phyloP scores from a whole-genome alignment of 2,888 invertebrate genomes.

The Amphipoea oculea region DNA sequence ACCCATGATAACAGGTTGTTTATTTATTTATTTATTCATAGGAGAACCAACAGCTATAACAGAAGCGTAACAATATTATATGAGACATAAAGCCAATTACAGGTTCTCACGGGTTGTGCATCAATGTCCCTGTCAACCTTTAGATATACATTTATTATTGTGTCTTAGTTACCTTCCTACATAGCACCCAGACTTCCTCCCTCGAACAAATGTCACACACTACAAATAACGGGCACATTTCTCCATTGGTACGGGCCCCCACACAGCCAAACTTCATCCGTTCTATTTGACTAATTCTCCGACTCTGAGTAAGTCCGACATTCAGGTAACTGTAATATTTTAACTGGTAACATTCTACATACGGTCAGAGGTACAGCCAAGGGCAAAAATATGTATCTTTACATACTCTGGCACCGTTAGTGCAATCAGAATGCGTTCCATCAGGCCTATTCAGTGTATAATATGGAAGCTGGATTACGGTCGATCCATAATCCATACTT shows the following conservation, averaged over 20 bases:
- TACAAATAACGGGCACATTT: conserved; percentile 7
- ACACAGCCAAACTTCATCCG: conserved; percentile 67
- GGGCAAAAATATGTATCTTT: background rate
- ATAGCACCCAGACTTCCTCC: background rate
- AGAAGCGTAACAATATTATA: no score
- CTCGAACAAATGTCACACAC: background rate
- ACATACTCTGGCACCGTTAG: background rate
- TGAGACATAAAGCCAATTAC: no score
- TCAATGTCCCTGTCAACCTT: no score
- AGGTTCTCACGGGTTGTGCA: no score
- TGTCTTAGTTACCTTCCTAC: background rate
- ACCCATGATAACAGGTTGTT: no score
- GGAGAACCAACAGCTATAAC: no score
- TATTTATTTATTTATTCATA: no score
- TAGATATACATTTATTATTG: background rate
- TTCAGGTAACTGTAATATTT: conserved; percentile 62
- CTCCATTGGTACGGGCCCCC: conserved; percentile 52
- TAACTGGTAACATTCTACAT: conserved; percentile 43
- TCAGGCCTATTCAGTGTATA: background rate
- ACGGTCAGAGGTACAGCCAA: conserved; percentile 28
- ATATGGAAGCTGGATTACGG: background rate
- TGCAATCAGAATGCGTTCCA: background rate
- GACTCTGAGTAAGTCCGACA: conserved; percentile 52
- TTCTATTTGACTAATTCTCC: conserved; percentile 74
- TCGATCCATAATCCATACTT: background rate